Evolutionary conservation across 2,113 vertebrate genomes (phyloP).

Genomic region (Poicephalus gulielmi): DNA sequence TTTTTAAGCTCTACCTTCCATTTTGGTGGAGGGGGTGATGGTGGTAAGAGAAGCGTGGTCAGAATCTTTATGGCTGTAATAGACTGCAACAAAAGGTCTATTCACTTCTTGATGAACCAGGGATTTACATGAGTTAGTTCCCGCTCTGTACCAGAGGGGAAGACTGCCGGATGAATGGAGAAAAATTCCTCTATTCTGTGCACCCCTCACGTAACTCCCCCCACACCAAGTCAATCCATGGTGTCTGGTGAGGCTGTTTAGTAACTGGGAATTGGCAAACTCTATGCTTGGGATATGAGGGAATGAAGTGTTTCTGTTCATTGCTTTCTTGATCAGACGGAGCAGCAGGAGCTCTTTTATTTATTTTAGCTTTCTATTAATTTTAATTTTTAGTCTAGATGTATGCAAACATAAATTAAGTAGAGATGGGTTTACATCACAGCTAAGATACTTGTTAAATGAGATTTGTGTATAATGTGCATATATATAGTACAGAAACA

Average conservation of each 20-base stretch:
- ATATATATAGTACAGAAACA: conserved; percentile 4
- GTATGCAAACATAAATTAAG: conserved; percentile 49
- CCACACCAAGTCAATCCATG: not conserved
- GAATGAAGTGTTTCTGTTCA: not conserved
- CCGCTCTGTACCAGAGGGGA: not conserved
- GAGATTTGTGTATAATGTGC: not conserved
- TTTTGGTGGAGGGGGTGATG: conserved; percentile 8
- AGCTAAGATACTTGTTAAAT: conserved; percentile 45
- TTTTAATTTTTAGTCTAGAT: conserved; percentile 54
- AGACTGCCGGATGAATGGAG: conserved; percentile 14
- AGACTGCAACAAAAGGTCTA: conserved; percentile 58
- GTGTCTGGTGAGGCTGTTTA: not conserved
- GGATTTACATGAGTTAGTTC: conserved; percentile 56
- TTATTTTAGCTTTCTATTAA: conserved; percentile 54
- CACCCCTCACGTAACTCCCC: not conserved
- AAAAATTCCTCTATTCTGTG: conserved; percentile 48
- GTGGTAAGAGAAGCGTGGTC: conserved; percentile 27
- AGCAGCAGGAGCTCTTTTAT: conserved; percentile 35
- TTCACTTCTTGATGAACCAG: conserved; percentile 64
- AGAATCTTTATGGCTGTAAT: conserved; percentile 63
- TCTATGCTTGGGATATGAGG: not conserved
- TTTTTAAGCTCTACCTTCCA: conserved; percentile 33
- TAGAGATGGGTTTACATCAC: conserved; percentile 45
- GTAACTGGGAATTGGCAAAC: not conserved
- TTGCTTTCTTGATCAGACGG: not conserved